Base-by-base conservation (phyloP, 2,797 vertebrate species). In the Neoniphon sammara region DNA sequence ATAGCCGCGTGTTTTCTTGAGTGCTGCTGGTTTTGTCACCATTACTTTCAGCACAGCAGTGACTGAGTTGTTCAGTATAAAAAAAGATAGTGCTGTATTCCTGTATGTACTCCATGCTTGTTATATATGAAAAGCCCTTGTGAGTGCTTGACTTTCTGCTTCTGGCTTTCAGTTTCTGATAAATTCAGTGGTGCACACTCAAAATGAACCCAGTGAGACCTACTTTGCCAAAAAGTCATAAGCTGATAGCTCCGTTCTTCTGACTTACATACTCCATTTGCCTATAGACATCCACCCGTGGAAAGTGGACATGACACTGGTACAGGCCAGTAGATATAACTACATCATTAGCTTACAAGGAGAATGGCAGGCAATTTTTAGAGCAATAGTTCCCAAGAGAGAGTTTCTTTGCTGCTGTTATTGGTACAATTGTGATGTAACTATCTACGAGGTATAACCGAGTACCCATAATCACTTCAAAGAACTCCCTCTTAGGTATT, bases 381-480 rank as follows among this genome's bases (percentile, higher is more conserved):
- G 71, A 68, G 69, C 21, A 49, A 30, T 63, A 59, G 27, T n/a
- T 34, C 59, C 69, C 50, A 47, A 8, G 44, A 64, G 61, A 30
- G 53, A 30, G 21, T 7, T 0, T 54, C 66, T 71, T 55, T 66
- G 21, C 64, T 49, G 36, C 53, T 52, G 52, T 68, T 72, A 8
- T 47, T 47, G 46, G 46, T 17, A 8, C 46, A 17, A 31, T 50
- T 36, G 53, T 62, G 44, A 8, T 56, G 49, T 10, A 36, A 3
- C 62, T 9, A 8, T 39, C 50, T 56, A 66, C 4, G 5, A 47
- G 46, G 15, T 47, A 17, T 3, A 47, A 17, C 46, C 47, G 52
- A 60, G 53, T 36, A 3, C 53, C 65, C 46, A 18, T 68, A 42
- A 80, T 59, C 57, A 53, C 66, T 49, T 53, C 23, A 61, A 46